A percentile compares a stretch with the other conserved stretches of the same genome.
Conservation (phyloP, 2,888 invertebrate genomes). For the Trissoscelio sp. region DNA sequence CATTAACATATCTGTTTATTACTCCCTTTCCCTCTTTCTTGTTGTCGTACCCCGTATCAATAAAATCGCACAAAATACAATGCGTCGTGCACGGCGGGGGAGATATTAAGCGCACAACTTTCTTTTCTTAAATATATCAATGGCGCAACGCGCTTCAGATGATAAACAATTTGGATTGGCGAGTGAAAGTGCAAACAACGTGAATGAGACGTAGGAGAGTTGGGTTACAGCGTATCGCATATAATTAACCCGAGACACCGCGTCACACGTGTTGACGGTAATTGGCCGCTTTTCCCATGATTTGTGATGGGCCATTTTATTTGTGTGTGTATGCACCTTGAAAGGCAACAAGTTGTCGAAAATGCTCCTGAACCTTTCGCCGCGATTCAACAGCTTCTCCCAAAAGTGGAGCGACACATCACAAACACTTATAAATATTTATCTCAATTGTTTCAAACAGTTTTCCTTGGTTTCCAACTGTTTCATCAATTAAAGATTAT, state of each 20-base stretch:
- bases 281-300: constrained; percentile 52
- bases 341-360: constrained; percentile 33
- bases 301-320: constrained; percentile 35
- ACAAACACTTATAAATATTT: constrained; percentile 30
- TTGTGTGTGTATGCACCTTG: constrained; percentile 16
- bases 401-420: constrained; percentile 46
- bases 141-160: constrained; percentile 42
- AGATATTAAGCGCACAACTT: constrained; percentile 41
- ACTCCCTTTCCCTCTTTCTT: not conserved
- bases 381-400: not conserved
- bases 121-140: constrained; percentile 61
- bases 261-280: constrained; percentile 53
- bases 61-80: constrained; percentile 44
- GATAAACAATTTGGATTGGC: constrained; percentile 52
- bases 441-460: constrained; percentile 1
- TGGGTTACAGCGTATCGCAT: constrained; percentile 36
- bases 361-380: constrained; percentile 40
- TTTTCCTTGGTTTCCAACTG: too few species aligned
- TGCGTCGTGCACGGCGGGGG: not conserved
- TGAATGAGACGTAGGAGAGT: constrained; percentile 39
- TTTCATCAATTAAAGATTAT: too few species aligned
- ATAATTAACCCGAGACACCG: constrained; percentile 45
- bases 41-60: not conserved
- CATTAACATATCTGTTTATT: not conserved
- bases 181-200: constrained; percentile 63